A percentile compares a stretch with the other conserved stretches of the same genome.
Evolutionary conservation across 2,888 invertebrate species (phyloP).

Genomic region (Deilephila porcellus): DNA sequence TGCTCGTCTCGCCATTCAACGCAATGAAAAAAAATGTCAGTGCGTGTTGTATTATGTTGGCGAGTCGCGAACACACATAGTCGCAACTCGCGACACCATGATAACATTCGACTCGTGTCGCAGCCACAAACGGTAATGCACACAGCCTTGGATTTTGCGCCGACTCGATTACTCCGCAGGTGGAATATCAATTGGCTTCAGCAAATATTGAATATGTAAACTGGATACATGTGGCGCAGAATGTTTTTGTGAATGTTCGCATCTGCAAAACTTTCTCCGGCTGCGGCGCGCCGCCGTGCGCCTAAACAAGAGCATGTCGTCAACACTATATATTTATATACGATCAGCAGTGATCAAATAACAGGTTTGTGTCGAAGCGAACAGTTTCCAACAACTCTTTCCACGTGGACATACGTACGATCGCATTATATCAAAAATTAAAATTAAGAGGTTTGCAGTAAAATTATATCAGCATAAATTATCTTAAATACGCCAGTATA

Average conservation of each 20-base stretch:
- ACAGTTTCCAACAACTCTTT: no score
- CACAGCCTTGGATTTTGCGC: background rate
- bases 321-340: background rate
- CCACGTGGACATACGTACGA: no score
- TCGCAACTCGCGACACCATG: background rate
- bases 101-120: background rate
- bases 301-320: background rate
- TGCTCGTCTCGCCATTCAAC: no score
- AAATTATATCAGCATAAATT: no score
- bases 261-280: background rate
- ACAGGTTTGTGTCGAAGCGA: no score
- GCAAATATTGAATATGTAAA: constrained; percentile 2
- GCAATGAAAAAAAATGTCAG: no score
- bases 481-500: no score
- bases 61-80: background rate
- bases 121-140: background rate
- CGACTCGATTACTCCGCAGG: background rate
- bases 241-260: background rate
- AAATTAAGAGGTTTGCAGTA: no score
- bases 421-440: no score
- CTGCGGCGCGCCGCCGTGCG: no score
- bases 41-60: no score
- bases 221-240: background rate
- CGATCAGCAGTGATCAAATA: no score
- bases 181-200: constrained; percentile 1